phyloP scores from a whole-genome alignment of 2,888 invertebrate species.

The Malthinus seriepunctatus region DNA sequence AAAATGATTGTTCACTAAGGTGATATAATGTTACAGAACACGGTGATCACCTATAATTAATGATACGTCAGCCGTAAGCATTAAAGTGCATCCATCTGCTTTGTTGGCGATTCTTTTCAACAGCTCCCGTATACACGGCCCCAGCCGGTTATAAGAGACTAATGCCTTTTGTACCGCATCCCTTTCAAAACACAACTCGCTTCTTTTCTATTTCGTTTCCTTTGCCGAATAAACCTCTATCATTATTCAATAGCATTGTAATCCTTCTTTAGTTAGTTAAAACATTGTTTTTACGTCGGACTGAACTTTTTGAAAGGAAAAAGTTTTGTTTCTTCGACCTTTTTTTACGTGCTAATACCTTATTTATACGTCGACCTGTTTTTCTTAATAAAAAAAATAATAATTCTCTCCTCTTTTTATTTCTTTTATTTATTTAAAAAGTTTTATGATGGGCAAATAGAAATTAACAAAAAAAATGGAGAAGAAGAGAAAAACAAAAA shows the following conservation, averaged over 20 bases:
- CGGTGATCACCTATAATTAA: slow-evolving; percentile 53
- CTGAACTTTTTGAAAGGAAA: slow-evolving; percentile 29
- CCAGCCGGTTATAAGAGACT: slow-evolving; percentile 45
- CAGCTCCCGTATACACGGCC: slow-evolving; percentile 31
- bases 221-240: slow-evolving; percentile 41
- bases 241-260: slow-evolving; percentile 45
- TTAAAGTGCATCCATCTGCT: slow-evolving; percentile 52
- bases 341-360: slow-evolving; percentile 14
- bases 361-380: slow-evolving; percentile 12
- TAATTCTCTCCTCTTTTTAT: not conserved
- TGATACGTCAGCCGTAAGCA: slow-evolving; percentile 52
- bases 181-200: slow-evolving; percentile 45
- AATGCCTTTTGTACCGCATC: slow-evolving; percentile 47
- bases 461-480: slow-evolving; percentile 28
- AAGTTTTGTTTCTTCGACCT: slow-evolving; percentile 23
- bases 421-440: not conserved
- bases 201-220: slow-evolving; percentile 45
- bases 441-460: slow-evolving; percentile 2
- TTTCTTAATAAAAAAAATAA: not conserved
- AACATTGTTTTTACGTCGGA: slow-evolving; percentile 38
- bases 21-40: slow-evolving; percentile 47
- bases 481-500: too few relatives aligned
- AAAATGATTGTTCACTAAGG: slow-evolving; percentile 44
- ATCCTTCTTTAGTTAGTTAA: slow-evolving; percentile 37
- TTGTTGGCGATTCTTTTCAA: slow-evolving; percentile 50